Conservation (phyloP, 2,888 invertebrate species). For the Eurytoma adleriae region DNA sequence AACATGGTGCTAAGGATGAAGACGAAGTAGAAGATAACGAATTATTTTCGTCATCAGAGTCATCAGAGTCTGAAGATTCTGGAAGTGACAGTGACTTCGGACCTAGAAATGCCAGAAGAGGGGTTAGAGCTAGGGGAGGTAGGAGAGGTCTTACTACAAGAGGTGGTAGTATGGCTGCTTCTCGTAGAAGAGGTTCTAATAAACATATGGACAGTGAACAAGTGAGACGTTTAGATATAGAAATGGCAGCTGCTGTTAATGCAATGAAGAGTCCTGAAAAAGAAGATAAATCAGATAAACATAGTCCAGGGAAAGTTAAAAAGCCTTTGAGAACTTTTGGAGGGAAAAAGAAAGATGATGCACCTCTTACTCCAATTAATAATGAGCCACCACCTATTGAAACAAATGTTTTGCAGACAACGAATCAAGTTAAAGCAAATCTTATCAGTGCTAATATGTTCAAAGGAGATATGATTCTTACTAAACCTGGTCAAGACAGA, state of each 20-base stretch:
- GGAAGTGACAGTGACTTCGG: slow-evolving; percentile 74
- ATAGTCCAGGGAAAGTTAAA: slow-evolving; percentile 60
- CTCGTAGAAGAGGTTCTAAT: slow-evolving; percentile 68
- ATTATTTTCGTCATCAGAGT: slow-evolving; percentile 66
- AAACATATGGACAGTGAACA: slow-evolving; percentile 73
- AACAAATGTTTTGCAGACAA: slow-evolving; percentile 70
- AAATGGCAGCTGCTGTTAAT: slow-evolving; percentile 75
- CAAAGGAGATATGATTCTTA: slow-evolving; percentile 73
- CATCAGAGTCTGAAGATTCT: slow-evolving; percentile 71
- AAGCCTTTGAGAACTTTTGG: slow-evolving; percentile 64
- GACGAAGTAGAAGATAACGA: slow-evolving; percentile 65
- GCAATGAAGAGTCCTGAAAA: slow-evolving; percentile 74
- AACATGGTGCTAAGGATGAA: slow-evolving; percentile 57
- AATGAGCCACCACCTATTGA: slow-evolving; percentile 54
- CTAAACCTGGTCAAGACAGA: slow-evolving; percentile 71
- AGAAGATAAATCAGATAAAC: slow-evolving; percentile 65
- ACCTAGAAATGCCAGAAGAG: slow-evolving; percentile 68
- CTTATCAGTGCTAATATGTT: slow-evolving; percentile 76
- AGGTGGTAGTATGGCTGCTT: slow-evolving; percentile 69
- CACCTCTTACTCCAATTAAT: slow-evolving; percentile 45
- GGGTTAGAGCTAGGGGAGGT: slow-evolving; percentile 71
- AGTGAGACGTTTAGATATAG: slow-evolving; percentile 71
- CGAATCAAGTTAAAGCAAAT: slow-evolving; percentile 77
- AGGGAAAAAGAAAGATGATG: slow-evolving; percentile 69
- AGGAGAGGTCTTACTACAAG: slow-evolving; percentile 72